phyloP scores from a whole-genome alignment of 2,113 vertebrate species.

The Sylvilagus bachmani region DNA sequence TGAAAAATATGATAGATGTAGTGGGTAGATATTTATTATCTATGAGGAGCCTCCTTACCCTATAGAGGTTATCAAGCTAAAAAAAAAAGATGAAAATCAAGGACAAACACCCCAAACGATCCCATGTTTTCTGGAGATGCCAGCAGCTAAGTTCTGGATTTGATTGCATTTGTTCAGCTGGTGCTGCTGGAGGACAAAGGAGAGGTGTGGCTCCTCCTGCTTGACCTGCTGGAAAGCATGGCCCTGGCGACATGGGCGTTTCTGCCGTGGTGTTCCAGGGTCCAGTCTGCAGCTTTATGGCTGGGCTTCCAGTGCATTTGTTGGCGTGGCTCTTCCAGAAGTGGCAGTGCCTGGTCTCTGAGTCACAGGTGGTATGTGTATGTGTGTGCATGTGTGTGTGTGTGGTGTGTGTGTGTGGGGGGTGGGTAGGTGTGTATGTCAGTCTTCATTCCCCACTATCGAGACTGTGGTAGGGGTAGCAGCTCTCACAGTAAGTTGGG shows the following conservation, averaged over 20 bases:
- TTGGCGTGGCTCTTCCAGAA: background rate
- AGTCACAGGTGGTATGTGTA: background rate
- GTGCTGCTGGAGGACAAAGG: background rate
- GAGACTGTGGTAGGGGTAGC: background rate
- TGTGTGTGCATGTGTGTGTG: too few relatives aligned
- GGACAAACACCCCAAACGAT: background rate
- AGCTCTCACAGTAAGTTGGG: background rate
- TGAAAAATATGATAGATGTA: background rate
- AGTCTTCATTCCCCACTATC: background rate
- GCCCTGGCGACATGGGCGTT: background rate
- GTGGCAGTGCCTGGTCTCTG: background rate
- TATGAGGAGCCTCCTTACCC: background rate
- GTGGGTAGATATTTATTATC: background rate
- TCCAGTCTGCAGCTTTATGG: background rate
- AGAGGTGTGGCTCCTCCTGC: background rate
- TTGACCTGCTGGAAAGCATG: background rate
- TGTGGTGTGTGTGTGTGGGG: too few relatives aligned
- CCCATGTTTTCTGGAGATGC: background rate
- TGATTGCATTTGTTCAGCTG: background rate
- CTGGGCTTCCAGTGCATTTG: background rate
- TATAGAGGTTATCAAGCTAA: background rate
- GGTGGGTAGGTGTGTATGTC: background rate
- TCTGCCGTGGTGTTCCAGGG: background rate
- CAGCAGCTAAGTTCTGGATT: background rate
- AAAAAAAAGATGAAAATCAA: background rate